phyloP scores from a whole-genome alignment of 2,888 invertebrate species.

The Drosophila diplacantha region DNA sequence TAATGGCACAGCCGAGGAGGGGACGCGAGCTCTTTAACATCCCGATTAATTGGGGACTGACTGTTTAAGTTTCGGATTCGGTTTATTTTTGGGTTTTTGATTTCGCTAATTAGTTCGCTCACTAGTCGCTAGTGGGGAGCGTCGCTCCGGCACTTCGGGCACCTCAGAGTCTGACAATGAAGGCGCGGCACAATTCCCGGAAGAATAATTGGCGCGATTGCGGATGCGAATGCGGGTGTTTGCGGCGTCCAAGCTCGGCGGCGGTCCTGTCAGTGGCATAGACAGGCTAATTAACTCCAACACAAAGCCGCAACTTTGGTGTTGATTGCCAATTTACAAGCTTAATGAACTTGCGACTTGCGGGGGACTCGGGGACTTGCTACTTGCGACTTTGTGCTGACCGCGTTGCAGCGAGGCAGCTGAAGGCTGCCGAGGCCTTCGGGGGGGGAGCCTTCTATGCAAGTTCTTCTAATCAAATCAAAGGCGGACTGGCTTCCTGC shows the following conservation, averaged over 20 bases:
- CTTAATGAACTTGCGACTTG: constrained; percentile 57
- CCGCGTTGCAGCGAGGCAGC: constrained; percentile 4
- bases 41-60: not conserved
- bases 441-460: constrained; percentile 8
- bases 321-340: constrained; percentile 66
- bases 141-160: not conserved
- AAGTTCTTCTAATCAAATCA: constrained; percentile 40
- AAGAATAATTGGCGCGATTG: constrained; percentile 10
- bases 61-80: not conserved
- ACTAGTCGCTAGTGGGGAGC: not conserved
- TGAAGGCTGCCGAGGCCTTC: not conserved
- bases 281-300: constrained; percentile 59
- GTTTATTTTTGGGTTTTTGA: not conserved
- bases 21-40: not conserved
- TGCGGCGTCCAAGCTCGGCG: constrained; percentile 19
- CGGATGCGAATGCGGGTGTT: not conserved
- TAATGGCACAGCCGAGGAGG: not conserved
- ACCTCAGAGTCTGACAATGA: constrained; percentile 6
- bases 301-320: constrained; percentile 56
- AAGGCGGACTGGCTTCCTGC: constrained; percentile 7
- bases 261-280: constrained; percentile 46
- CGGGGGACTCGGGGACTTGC: constrained; percentile 8
- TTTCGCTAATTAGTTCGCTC: constrained; percentile 5
- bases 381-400: constrained; percentile 12
- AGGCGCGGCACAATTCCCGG: constrained; percentile 4